These are phyloP conservation scores for Papilio dardanus DNA, from an alignment of 1,140 invertebrate species.

Conservation along the genomic window DNA sequence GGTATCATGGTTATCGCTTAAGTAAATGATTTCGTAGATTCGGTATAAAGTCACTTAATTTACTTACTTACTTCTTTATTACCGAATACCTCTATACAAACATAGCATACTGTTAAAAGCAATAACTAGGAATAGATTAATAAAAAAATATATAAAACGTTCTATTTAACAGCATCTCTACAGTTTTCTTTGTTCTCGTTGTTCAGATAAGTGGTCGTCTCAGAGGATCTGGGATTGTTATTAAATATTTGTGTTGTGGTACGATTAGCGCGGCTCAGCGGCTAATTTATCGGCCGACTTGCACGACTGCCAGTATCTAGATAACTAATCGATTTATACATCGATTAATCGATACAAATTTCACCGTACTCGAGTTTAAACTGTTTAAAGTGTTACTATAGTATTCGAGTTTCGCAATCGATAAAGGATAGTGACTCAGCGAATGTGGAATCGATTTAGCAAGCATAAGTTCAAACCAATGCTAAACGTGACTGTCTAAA, in stretches of 20 bases:
- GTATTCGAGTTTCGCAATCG: slow-evolving; percentile 42
- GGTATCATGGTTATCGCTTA: too few species aligned
- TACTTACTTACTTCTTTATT: too few species aligned
- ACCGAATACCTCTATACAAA: too few species aligned
- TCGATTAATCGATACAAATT: slow-evolving; percentile 44
- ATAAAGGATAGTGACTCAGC: slow-evolving; percentile 36
- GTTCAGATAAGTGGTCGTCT: slow-evolving; percentile 78
- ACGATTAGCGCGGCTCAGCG: slow-evolving; percentile 75
- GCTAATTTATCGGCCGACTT: slow-evolving; percentile 74
- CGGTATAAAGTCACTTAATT: too few species aligned
- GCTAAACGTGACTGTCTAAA: slow-evolving; percentile 15
- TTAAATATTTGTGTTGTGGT: slow-evolving; percentile 82
- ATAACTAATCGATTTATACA: slow-evolving; percentile 48
- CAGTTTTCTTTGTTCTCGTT: slow-evolving; percentile 45
- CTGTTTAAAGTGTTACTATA: too few species aligned
- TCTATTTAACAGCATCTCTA: slow-evolving; percentile 46
- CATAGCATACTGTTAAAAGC: neutral
- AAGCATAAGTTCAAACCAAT: slow-evolving; percentile 7
- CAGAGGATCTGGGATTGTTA: slow-evolving; percentile 77
- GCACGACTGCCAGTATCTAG: slow-evolving; percentile 44
- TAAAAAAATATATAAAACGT: slow-evolving; percentile 25
- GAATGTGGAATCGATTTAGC: slow-evolving; percentile 16
- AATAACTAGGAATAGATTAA: neutral
- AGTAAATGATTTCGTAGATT: too few species aligned
- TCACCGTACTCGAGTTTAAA: slow-evolving; percentile 35